phyloP scores from a whole-genome alignment of 2,888 invertebrate genomes.

The Quadroppia sp. region DNA sequence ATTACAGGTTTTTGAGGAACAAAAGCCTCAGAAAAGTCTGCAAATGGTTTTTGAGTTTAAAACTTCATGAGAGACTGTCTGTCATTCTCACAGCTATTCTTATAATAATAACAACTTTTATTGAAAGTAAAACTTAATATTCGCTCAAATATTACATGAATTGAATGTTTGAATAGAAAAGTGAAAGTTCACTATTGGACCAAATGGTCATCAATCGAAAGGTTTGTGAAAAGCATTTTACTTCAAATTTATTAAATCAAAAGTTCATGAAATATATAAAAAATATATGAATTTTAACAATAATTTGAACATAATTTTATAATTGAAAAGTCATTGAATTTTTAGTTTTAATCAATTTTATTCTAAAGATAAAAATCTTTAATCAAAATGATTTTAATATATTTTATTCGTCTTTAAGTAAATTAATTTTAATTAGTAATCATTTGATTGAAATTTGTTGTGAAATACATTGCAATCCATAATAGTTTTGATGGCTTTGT shows the following conservation, averaged over 20 bases:
- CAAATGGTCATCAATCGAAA: neutral
- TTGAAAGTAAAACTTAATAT: neutral
- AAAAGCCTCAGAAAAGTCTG: neutral
- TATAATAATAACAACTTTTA: neutral
- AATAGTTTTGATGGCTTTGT: no score
- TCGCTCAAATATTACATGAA: neutral
- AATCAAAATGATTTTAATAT: no score
- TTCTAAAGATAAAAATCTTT: no score
- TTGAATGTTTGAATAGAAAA: neutral
- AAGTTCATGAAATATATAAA: neutral
- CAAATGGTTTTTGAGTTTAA: neutral
- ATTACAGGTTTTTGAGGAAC: conserved; percentile 1
- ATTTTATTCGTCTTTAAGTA: no score
- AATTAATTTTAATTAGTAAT: no score
- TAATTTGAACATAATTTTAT: no score
- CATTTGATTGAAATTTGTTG: no score
- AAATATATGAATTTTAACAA: neutral
- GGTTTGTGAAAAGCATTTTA: neutral
- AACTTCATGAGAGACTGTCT: neutral
- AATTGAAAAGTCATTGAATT: no score
- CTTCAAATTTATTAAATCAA: neutral
- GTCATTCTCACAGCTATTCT: conserved; percentile 1
- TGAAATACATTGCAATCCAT: no score
- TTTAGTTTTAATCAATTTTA: no score
- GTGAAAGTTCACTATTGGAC: neutral